A percentile compares a stretch with the other conserved stretches of the same genome.
Evolutionary conservation across 2,797 vertebrate species (phyloP).

Genomic region (Notolabrus celidotus): DNA sequence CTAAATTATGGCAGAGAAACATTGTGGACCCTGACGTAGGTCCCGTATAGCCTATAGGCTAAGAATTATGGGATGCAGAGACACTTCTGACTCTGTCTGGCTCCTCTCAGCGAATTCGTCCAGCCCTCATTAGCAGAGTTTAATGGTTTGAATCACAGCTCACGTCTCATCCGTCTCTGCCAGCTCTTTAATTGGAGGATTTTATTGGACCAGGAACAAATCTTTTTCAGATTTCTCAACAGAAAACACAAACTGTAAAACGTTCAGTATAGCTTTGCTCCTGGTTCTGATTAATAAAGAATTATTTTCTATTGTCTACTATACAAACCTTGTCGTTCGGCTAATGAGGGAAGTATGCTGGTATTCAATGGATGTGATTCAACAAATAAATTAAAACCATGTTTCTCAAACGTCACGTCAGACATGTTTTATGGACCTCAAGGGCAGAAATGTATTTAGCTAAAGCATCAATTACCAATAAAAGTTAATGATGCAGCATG

Average conservation of each 20-base stretch:
- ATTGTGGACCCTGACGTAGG: background rate
- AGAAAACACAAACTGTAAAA: slow-evolving; percentile 63
- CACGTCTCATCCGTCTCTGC: slow-evolving; percentile 48
- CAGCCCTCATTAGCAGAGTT: slow-evolving; percentile 63
- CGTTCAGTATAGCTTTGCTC: slow-evolving; percentile 30
- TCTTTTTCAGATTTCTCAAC: slow-evolving; percentile 60
- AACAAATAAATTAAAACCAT: slow-evolving; percentile 7
- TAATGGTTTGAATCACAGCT: slow-evolving; percentile 63
- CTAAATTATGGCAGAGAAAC: background rate
- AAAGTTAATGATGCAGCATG: slow-evolving; percentile 12
- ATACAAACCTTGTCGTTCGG: background rate
- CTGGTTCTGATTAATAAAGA: slow-evolving; percentile 36
- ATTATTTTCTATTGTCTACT: slow-evolving; percentile 31
- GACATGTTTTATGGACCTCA: slow-evolving; percentile 17
- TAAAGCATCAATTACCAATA: slow-evolving; percentile 6
- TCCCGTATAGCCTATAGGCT: slow-evolving; percentile 9
- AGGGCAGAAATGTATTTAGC: background rate
- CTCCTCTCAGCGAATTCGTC: slow-evolving; percentile 28
- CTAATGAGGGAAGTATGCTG: slow-evolving; percentile 13
- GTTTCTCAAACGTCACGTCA: slow-evolving; percentile 1
- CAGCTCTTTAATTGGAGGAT: slow-evolving; percentile 42
- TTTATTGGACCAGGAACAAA: slow-evolving; percentile 66
- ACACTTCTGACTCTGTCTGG: slow-evolving; percentile 2
- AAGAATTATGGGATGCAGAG: slow-evolving; percentile 12
- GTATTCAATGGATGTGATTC: slow-evolving; percentile 26